These are phyloP conservation scores for Takifugu rubripes DNA, from an alignment of 2,797 vertebrate species.

Conservation along the genomic window DNA sequence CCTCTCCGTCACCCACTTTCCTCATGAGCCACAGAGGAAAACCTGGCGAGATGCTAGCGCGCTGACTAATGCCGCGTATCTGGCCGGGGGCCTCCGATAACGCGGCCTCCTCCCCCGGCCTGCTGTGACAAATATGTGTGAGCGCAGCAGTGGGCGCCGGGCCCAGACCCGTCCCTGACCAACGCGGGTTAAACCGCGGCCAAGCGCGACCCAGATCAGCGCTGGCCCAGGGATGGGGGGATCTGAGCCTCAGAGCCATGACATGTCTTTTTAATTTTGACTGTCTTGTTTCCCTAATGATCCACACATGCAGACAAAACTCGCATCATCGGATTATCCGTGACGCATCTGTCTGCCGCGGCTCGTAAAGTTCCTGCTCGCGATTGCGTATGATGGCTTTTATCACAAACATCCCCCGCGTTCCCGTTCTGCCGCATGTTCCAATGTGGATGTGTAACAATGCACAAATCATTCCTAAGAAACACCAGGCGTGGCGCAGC, in stretches of 20 bases:
- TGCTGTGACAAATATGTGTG: slow-evolving; percentile 87
- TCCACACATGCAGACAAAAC: slow-evolving; percentile 17
- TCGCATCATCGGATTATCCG: slow-evolving; percentile 18
- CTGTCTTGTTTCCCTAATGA: slow-evolving; percentile 31
- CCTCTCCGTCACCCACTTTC: slow-evolving; percentile 60
- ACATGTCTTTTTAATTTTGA: slow-evolving; percentile 10
- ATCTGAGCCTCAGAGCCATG: slow-evolving; percentile 12
- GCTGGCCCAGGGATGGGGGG: slow-evolving; percentile 20
- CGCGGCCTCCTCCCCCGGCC: slow-evolving; percentile 70
- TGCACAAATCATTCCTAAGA: slow-evolving; percentile 42
- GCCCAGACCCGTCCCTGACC: slow-evolving; percentile 41
- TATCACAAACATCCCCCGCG: slow-evolving; percentile 28
- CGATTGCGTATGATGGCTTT: slow-evolving; percentile 5
- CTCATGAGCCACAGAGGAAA: slow-evolving; percentile 78
- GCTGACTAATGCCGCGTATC: slow-evolving; percentile 81
- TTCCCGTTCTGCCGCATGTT: slow-evolving; percentile 26
- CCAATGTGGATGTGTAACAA: slow-evolving; percentile 33
- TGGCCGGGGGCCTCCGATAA: slow-evolving; percentile 80
- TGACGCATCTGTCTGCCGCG: slow-evolving; percentile 20
- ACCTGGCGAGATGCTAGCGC: slow-evolving; percentile 77
- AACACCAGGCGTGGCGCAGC: slow-evolving; percentile 40
- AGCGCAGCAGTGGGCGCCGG: slow-evolving; percentile 44
- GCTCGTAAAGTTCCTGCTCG: slow-evolving; percentile 4
- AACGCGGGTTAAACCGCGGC: slow-evolving; percentile 78
- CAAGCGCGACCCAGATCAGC: slow-evolving; percentile 37